A percentile compares a stretch with the other conserved stretches of the same genome.
Evolutionary conservation across 1,140 invertebrate genomes (phyloP).

Genomic region (Bombus superbus): DNA sequence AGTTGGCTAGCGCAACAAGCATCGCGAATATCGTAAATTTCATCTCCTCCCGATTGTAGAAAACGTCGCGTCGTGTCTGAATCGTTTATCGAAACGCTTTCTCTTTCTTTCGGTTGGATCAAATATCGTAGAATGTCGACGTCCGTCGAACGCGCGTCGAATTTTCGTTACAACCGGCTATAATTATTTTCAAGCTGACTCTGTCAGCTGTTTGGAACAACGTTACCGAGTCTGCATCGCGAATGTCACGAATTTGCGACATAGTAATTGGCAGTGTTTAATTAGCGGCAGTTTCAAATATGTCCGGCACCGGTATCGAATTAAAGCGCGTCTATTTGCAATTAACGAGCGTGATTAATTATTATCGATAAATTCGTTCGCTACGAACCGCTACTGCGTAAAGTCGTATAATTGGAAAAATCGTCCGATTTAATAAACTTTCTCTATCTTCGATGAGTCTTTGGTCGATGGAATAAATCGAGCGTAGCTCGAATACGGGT

Average conservation of each 20-base stretch:
- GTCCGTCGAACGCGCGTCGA: not conserved
- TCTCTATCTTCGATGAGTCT: no score
- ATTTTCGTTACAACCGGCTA: not conserved
- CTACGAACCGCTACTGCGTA: no score
- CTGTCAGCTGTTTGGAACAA: not conserved
- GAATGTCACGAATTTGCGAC: not conserved
- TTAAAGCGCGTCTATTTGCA: not conserved
- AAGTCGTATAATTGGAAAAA: no score
- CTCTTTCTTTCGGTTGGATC: not conserved
- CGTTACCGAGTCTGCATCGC: not conserved
- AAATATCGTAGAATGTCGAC: not conserved
- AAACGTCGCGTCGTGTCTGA: no score
- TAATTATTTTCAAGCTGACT: not conserved
- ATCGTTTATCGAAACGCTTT: not conserved
- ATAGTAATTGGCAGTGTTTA: conserved; percentile 3
- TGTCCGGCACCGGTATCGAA: not conserved
- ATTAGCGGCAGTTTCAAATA: not conserved
- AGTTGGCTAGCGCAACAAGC: no score
- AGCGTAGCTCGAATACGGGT: no score
- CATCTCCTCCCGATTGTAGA: not conserved
- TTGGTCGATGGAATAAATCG: no score
- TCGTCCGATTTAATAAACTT: no score
- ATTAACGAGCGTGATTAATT: not conserved
- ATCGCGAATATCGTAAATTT: not conserved
- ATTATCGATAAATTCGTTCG: not conserved